phyloP scores from a whole-genome alignment of 2,888 invertebrate genomes.

The Drosophila antonietae region DNA sequence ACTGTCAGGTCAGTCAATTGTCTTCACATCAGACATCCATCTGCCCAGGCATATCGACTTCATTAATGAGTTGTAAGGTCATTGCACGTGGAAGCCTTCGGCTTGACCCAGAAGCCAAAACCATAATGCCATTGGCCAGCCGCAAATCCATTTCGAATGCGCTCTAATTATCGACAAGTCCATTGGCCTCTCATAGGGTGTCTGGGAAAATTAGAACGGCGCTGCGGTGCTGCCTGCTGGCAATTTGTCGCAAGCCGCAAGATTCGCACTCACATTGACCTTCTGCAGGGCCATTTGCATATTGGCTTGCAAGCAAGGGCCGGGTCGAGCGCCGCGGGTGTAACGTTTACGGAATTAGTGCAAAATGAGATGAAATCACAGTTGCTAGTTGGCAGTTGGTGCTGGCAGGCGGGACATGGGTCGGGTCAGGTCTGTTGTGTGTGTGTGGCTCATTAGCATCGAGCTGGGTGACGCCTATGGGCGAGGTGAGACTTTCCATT shows the following conservation, averaged over 20 bases:
- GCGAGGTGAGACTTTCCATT: slow-evolving; percentile 6
- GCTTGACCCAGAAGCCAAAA: neutral
- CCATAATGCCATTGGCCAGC: slow-evolving; percentile 38
- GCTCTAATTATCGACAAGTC: slow-evolving; percentile 67
- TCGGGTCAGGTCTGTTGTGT: slow-evolving; percentile 27
- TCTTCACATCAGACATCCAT: neutral
- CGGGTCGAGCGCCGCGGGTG: slow-evolving; percentile 60
- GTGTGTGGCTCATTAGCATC: slow-evolving; percentile 70
- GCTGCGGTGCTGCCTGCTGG: slow-evolving; percentile 39
- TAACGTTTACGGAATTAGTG: slow-evolving; percentile 63
- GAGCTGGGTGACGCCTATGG: slow-evolving; percentile 39
- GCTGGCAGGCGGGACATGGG: slow-evolving; percentile 14
- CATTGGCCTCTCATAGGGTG: slow-evolving; percentile 53
- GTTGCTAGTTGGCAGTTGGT: slow-evolving; percentile 8
- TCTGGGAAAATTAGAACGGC: slow-evolving; percentile 76
- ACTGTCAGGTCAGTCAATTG: neutral
- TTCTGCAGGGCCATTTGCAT: slow-evolving; percentile 77
- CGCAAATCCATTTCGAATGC: slow-evolving; percentile 63
- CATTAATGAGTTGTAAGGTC: neutral
- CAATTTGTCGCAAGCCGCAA: slow-evolving; percentile 56
- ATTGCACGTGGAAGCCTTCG: neutral
- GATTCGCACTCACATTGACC: slow-evolving; percentile 80
- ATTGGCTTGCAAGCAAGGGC: slow-evolving; percentile 23
- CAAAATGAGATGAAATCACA: slow-evolving; percentile 68
- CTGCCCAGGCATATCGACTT: neutral